Percentiles rank a stretch among this genome's conserved stretches.
These are phyloP conservation scores for Semnornis frantzii DNA, from an alignment of 2,113 vertebrate species.

Conservation along the genomic window DNA sequence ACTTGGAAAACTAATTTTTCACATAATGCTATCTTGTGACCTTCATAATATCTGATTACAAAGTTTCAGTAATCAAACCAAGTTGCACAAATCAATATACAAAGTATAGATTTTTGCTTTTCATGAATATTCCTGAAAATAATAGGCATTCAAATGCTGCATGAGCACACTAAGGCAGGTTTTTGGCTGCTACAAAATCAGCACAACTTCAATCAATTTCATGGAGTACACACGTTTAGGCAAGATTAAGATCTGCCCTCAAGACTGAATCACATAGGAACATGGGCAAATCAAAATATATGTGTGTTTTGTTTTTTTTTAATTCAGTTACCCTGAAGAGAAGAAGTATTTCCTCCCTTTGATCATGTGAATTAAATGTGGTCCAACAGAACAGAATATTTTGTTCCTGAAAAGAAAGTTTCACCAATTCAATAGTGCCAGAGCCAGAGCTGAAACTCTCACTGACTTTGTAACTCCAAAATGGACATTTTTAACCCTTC, in stretches of 20 bases:
- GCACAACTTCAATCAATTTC: not conserved
- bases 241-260: conserved; percentile 65
- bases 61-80: conserved; percentile 8
- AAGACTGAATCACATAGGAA: conserved; percentile 6
- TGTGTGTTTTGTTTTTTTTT: not conserved
- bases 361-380: conserved; percentile 17
- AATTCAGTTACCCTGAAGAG: conserved; percentile 51
- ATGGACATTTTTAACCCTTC: not conserved
- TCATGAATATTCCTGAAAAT: not conserved
- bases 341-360: conserved; percentile 60
- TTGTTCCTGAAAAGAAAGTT: conserved; percentile 7
- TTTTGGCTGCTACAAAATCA: conserved; percentile 31
- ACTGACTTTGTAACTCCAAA: not conserved
- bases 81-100: not conserved
- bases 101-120: not conserved
- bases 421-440: not conserved
- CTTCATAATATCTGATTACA: not conserved
- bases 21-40: not conserved
- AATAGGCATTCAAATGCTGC: not conserved
- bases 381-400: conserved; percentile 24
- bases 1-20: not conserved
- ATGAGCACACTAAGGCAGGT: not conserved
- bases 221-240: conserved; percentile 21
- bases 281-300: conserved; percentile 44
- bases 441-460: not conserved